Base-by-base conservation (phyloP, 2,888 invertebrate species). In the Chaitophorus viminalis region DNA sequence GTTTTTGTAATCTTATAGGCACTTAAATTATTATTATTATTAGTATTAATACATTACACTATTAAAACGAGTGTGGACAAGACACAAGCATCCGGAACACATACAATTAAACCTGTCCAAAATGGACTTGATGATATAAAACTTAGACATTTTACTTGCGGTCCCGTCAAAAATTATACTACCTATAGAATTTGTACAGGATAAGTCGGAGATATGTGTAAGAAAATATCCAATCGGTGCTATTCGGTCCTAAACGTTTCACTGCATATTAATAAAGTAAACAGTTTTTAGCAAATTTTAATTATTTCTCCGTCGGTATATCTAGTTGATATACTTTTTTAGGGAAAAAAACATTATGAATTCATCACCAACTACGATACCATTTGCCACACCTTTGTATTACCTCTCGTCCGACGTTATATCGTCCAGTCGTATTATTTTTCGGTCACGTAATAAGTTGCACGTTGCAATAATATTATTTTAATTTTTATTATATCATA, bases 41-140 rank as follows among this genome's bases (percentile, higher is more conserved):
- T 82, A 82, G 46, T 81, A 70, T 70, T 82, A 52, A 70, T 25
- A n/a, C 17, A 46, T 70, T 65, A 79, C 18, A 39, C 4, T 60
- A 60, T 60, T 60, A 60, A 46, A 46, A 65, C 36, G 65, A 36
- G 65, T n/a, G n/a, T 65, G 65, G 36, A 60, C 79, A 36, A 31
- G 18, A 25, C 39, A 3, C 79, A 18, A 79, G 68, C 33, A 39
- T n/a, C 65, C 29, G 29, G 36, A 65, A 79, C 65, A 31, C n/a
- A 46, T 14, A 46, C 14, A 46, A 46, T 14, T 2, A 46, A 14
- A 46, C 46, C 46, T 46, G 46, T 46, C 14, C 46, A 46, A 46
- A 2, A 36, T 6, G 36, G 36, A 14, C 46, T 46, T 14, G 14
- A 46, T 14, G 14, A 14, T 14, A 46, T 11, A 14, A 46, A 46